Evolutionary conservation across 2,797 vertebrate genomes (phyloP), one percentile per base, ranked within the genome.

Genomic region (Lagocephalus sceleratus): DNA sequence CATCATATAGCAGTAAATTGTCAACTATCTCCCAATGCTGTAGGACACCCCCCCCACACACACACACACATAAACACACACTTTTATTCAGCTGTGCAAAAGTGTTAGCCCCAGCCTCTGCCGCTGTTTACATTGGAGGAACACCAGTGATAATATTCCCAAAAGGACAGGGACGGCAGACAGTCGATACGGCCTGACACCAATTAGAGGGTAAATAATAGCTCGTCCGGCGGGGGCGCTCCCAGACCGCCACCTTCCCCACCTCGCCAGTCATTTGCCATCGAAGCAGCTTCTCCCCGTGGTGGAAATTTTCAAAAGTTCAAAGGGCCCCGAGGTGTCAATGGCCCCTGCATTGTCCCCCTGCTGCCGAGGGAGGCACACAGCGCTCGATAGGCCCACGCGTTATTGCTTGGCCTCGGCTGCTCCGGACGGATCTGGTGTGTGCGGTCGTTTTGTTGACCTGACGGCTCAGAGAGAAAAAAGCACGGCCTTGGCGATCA

Each of bases 191-290:
- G 44, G 65, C 61, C 21, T 61, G 71, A 80, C 79, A 82, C 75
- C 81, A 85, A 89, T 87, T 86, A 87, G 71, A 7, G 48, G 54
- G 69, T 80, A 83, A 86, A 87, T 81, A 86, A 86, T 51, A 66
- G 57, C 51, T 2, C 2, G 15, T 53, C 46, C 64, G 22, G 56
- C 46, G 44, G 60, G 63, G 39, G 54, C 48, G 38, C 57, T 63
- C 75, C 76, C 71, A 47, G 54, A n/a, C 57, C 5, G 22, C 62
- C 6, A 17, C 61, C 60, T 46, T 52, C 45, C 66, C 44, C 67
- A 63, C 73, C 61, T 72, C 58, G 17, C 60, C 49, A 54, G 59
- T 76, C 73, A 71, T 48, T 47, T 66, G 66, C 54, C 64, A 78
- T 81, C 75, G 78, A 78, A 78, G 75, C 50, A 1, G 57, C 60